Evolutionary conservation across 1,140 invertebrate genomes (phyloP).

Genomic region (Leptinotarsa defecta): DNA sequence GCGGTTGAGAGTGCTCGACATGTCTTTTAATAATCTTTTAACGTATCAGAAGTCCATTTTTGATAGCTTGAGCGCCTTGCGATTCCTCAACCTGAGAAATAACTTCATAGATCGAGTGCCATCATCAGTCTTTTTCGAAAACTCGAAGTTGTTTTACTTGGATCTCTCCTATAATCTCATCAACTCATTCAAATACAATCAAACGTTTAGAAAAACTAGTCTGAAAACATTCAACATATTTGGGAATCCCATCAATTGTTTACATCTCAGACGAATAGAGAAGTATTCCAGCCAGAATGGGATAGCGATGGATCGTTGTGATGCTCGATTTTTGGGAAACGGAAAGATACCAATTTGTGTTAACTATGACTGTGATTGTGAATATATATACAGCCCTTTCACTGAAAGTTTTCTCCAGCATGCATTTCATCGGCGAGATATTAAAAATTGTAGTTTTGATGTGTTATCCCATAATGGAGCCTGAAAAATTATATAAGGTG

Average conservation of each 20-base stretch:
- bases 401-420: not conserved
- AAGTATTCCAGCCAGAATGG: not conserved
- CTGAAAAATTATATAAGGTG: not conserved
- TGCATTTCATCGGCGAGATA: too few species aligned
- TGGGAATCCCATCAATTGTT: constrained; percentile 12
- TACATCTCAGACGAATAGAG: not conserved
- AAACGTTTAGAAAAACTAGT: not conserved
- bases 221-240: constrained; percentile 1
- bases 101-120: not conserved
- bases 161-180: constrained; percentile 5
- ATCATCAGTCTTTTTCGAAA: not conserved
- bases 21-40: constrained; percentile 1
- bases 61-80: not conserved
- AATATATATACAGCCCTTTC: not conserved
- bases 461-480: constrained; percentile 3
- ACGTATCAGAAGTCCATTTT: not conserved
- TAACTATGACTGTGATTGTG: constrained; percentile 10
- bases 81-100: constrained; percentile 1
- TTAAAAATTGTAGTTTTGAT: constrained; percentile 10
- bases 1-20: not conserved
- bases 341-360: constrained; percentile 2
- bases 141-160: not conserved
- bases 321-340: not conserved
- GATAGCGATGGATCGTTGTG: not conserved
- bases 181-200: not conserved